phyloP scores from a whole-genome alignment of 2,797 vertebrate species.

The Siniperca undulata region DNA sequence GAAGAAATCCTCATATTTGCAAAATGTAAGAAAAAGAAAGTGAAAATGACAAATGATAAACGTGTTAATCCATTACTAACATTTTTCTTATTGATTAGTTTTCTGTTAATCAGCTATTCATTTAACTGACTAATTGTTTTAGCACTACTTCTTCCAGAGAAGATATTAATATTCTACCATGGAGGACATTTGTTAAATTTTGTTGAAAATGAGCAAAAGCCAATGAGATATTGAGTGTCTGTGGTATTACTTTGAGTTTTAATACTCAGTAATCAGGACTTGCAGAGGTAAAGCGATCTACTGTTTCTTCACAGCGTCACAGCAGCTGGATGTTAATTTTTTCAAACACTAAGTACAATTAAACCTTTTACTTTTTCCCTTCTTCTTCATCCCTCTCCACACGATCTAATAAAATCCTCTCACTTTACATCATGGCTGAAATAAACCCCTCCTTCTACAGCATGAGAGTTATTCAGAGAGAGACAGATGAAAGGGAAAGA shows the following conservation, averaged over 20 bases:
- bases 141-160: too few species aligned
- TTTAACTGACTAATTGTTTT: neutral
- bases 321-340: constrained; percentile 1
- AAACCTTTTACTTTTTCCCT: constrained; percentile 5
- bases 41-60: neutral
- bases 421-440: constrained; percentile 39
- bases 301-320: constrained; percentile 1
- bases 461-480: constrained; percentile 44
- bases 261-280: constrained; percentile 4
- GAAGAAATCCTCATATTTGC: neutral
- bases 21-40: neutral
- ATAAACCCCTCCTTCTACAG: constrained; percentile 50
- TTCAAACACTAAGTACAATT: neutral
- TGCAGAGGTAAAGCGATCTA: neutral
- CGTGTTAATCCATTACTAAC: neutral
- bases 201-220: neutral
- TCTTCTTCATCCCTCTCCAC: neutral
- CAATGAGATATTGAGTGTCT: neutral
- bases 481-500: constrained; percentile 71
- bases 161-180: neutral
- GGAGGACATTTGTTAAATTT: neutral
- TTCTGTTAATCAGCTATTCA: neutral
- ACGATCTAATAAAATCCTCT: constrained; percentile 41
- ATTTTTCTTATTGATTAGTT: neutral
- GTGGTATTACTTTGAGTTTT: neutral